phyloP scores from a whole-genome alignment of 2,113 vertebrate genomes.

The Acanthisitta chloris region DNA sequence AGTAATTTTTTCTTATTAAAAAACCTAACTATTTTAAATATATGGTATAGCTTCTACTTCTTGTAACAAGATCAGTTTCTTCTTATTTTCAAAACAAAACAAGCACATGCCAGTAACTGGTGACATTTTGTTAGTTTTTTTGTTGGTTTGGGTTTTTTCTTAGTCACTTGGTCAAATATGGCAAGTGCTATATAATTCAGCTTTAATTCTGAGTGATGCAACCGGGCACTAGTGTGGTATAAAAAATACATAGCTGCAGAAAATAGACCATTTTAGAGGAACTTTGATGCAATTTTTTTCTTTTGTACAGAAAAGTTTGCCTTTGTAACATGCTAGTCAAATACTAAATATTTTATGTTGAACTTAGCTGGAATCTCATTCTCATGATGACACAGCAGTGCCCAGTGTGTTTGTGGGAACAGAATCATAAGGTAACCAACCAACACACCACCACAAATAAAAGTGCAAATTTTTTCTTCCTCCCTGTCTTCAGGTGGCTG shows the following conservation, averaged over 20 bases:
- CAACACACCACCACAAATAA: not conserved
- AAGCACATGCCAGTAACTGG: not conserved
- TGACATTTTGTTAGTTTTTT: not conserved
- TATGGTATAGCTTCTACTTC: not conserved
- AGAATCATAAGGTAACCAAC: not conserved
- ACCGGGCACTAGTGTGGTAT: not conserved
- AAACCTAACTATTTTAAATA: not conserved
- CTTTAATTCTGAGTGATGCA: not conserved
- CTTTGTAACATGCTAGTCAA: not conserved
- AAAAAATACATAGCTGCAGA: not conserved
- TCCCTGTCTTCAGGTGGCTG: conserved; percentile 82
- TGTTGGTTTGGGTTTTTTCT: not conserved
- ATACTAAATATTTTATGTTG: not conserved
- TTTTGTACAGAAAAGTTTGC: not conserved
- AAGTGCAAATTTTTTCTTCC: not conserved
- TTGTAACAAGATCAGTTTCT: not conserved
- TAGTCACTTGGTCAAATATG: not conserved
- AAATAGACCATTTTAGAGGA: not conserved
- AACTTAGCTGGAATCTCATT: not conserved
- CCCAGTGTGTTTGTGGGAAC: not conserved
- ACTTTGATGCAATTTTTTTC: not conserved
- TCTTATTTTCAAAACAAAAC: not conserved
- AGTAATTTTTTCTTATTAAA: not conserved
- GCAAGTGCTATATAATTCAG: not conserved
- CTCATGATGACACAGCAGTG: not conserved